Percentiles rank a stretch among this genome's conserved stretches.
phyloP scores from a whole-genome alignment of 1,140 invertebrate genomes.

The Anastatus disparis region DNA sequence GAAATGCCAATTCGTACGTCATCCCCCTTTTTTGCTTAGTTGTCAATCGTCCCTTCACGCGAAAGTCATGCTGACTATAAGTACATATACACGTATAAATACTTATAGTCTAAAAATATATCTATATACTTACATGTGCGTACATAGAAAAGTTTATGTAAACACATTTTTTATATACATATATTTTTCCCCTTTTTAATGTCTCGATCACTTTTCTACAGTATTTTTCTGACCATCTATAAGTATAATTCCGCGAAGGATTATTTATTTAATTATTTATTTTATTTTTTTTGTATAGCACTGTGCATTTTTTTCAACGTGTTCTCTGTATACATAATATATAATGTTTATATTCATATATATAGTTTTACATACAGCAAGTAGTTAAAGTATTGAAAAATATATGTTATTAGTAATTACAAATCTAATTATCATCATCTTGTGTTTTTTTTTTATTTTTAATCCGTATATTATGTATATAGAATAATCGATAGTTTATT shows the following conservation, averaged over 20 bases:
- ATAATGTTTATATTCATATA: slow-evolving; percentile 48
- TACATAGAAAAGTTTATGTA: too few relatives aligned
- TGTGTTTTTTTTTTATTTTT: slow-evolving; percentile 52
- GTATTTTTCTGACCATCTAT: neutral
- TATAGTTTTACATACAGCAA: slow-evolving; percentile 63
- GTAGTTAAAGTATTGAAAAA: slow-evolving; percentile 67
- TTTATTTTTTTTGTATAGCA: slow-evolving; percentile 13
- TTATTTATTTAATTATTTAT: too few relatives aligned
- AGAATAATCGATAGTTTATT: slow-evolving; percentile 56
- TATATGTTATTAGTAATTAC: slow-evolving; percentile 65
- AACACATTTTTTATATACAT: neutral
- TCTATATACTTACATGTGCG: too few relatives aligned
- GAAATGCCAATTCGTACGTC: neutral
- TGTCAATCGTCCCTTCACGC: neutral
- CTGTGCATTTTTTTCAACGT: slow-evolving; percentile 43
- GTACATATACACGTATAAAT: neutral
- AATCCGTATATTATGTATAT: slow-evolving; percentile 50
- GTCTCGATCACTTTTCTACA: neutral
- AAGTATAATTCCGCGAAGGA: neutral
- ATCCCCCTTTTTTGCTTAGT: neutral
- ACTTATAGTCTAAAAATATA: too few relatives aligned
- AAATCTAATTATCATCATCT: slow-evolving; percentile 65
- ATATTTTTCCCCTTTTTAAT: neutral
- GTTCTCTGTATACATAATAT: slow-evolving; percentile 37
- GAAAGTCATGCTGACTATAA: neutral